Evolutionary conservation across 2,113 vertebrate species (phyloP).

Genomic region (Rhabdomys dilectus): DNA sequence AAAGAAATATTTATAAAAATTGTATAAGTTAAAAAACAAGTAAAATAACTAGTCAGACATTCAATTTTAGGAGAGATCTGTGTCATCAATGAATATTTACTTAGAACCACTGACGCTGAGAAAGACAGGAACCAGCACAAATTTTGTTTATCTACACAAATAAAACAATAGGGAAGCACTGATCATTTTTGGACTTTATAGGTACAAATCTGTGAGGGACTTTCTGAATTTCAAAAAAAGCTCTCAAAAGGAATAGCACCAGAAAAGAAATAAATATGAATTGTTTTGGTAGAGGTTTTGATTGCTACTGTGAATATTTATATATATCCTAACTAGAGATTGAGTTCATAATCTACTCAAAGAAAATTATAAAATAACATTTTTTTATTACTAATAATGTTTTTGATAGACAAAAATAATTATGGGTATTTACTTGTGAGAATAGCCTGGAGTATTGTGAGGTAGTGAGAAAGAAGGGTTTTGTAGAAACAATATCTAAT

Average conservation of each 20-base stretch:
- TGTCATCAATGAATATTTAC: background rate
- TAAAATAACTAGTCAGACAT: background rate
- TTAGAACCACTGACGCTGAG: background rate
- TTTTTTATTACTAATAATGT: background rate
- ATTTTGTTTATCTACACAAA: background rate
- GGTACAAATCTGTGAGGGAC: background rate
- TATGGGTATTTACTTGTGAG: background rate
- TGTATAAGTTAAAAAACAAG: background rate
- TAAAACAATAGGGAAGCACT: background rate
- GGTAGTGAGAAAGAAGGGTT: background rate
- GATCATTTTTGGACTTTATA: background rate
- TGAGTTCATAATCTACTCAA: background rate
- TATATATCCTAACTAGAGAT: background rate
- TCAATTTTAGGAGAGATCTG: background rate
- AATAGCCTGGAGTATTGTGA: background rate
- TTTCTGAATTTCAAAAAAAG: background rate
- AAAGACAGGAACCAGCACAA: background rate
- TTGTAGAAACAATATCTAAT: background rate
- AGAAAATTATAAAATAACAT: background rate
- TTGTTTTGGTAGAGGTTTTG: background rate
- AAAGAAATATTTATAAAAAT: background rate
- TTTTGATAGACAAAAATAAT: background rate
- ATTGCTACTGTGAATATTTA: background rate
- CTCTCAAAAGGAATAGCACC: background rate
- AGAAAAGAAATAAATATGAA: background rate